Conservation (phyloP, 2,888 invertebrate genomes). For the Acanthosepion lycidas region DNA sequence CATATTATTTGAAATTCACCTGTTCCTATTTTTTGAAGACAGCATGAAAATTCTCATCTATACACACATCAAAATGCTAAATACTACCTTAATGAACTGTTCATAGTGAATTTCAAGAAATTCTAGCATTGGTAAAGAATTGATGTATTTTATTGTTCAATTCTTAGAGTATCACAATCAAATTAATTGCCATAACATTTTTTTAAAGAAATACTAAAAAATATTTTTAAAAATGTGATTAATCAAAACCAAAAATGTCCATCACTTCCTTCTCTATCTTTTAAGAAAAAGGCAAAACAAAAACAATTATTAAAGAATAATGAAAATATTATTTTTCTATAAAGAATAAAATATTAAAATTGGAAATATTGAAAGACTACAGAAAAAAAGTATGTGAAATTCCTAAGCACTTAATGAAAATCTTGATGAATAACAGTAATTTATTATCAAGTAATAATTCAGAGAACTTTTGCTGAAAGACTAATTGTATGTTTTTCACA, state of each 20-base stretch:
- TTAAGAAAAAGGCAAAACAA: not conserved
- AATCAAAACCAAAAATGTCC: conserved; percentile 8
- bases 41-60: too few relatives aligned
- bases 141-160: too few relatives aligned
- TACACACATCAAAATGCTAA: too few relatives aligned
- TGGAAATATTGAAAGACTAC: not conserved
- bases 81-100: too few relatives aligned
- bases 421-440: not conserved
- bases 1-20: too few relatives aligned
- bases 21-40: too few relatives aligned
- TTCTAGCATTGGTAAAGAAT: too few relatives aligned
- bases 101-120: too few relatives aligned
- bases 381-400: not conserved
- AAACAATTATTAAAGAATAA: not conserved
- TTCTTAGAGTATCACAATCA: too few relatives aligned
- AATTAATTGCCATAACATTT: too few relatives aligned
- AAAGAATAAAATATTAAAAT: not conserved
- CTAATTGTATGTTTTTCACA: not conserved
- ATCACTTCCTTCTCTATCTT: not conserved
- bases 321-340: not conserved
- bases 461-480: not conserved
- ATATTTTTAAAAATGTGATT: not conserved
- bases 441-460: not conserved
- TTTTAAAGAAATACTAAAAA: not conserved
- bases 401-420: not conserved